These are phyloP conservation scores for Dendrocincla fuliginosa DNA, from an alignment of 2,797 vertebrate species.

Conservation along the genomic window DNA sequence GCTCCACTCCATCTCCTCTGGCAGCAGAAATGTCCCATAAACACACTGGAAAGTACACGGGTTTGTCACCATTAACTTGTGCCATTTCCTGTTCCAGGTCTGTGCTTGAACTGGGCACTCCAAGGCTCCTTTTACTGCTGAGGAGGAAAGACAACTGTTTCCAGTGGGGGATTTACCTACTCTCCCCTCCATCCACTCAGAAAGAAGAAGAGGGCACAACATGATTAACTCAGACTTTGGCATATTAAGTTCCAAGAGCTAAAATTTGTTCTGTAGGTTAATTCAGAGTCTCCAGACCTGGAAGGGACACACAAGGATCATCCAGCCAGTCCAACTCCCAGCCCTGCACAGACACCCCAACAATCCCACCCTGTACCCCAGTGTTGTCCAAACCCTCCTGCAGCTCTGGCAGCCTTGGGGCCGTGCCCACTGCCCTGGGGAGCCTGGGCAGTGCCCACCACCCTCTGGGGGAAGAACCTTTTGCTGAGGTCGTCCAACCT, in stretches of 20 bases:
- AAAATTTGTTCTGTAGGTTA: background rate
- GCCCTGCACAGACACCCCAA: background rate
- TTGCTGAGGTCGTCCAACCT: background rate
- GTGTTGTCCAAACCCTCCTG: background rate
- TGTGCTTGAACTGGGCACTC: background rate
- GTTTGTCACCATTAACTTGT: background rate
- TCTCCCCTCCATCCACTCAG: background rate
- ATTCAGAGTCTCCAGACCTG: background rate
- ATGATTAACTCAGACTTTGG: background rate
- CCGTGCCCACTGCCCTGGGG: background rate
- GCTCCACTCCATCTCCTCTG: fast-evolving
- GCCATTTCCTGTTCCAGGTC: background rate
- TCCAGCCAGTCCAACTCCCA: fast-evolving
- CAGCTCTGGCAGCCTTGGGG: background rate
- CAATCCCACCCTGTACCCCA: background rate
- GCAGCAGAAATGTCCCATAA: background rate
- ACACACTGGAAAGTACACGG: fast-evolving
- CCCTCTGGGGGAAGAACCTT: background rate
- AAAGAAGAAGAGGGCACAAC: background rate
- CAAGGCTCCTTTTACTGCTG: background rate
- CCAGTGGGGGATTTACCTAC: background rate
- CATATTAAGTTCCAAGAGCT: background rate
- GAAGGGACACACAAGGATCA: background rate
- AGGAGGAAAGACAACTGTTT: background rate
- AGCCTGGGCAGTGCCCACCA: background rate